Evolutionary conservation across 2,888 invertebrate genomes (phyloP).

Genomic region (Ophioninae sp.): DNA sequence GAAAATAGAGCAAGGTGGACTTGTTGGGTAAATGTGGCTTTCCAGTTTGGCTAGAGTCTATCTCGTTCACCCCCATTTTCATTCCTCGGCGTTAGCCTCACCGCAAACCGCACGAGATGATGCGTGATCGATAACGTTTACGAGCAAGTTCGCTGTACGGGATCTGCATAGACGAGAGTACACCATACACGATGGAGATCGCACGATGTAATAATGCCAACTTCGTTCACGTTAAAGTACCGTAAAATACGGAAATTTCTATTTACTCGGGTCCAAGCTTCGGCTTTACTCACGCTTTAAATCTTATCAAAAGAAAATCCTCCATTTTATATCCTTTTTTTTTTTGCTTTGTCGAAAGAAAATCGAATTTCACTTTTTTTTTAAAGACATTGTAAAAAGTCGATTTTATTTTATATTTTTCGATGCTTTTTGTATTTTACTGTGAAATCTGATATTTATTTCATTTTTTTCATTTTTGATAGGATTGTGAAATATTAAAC

Average conservation of each 20-base stretch:
- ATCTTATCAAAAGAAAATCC: too few relatives aligned
- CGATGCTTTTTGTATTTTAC: too few relatives aligned
- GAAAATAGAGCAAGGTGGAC: constrained; percentile 42
- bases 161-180: constrained; percentile 12
- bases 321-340: too few relatives aligned
- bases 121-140: constrained; percentile 44
- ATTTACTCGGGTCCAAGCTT: neutral
- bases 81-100: constrained; percentile 20
- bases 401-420: too few relatives aligned
- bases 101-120: constrained; percentile 43
- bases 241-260: constrained; percentile 8
- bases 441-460: too few relatives aligned
- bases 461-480: too few relatives aligned
- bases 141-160: constrained; percentile 8
- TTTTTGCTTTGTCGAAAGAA: too few relatives aligned
- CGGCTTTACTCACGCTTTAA: too few relatives aligned
- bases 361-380: too few relatives aligned
- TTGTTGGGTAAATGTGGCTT: constrained; percentile 35
- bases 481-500: too few relatives aligned
- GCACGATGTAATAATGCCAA: constrained; percentile 8
- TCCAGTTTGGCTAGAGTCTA: constrained; percentile 39
- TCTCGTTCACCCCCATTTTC: constrained; percentile 29
- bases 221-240: neutral
- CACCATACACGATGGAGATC: constrained; percentile 15
- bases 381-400: too few relatives aligned